phyloP scores from a whole-genome alignment of 2,797 vertebrate genomes.

The Vultur gryphus region DNA sequence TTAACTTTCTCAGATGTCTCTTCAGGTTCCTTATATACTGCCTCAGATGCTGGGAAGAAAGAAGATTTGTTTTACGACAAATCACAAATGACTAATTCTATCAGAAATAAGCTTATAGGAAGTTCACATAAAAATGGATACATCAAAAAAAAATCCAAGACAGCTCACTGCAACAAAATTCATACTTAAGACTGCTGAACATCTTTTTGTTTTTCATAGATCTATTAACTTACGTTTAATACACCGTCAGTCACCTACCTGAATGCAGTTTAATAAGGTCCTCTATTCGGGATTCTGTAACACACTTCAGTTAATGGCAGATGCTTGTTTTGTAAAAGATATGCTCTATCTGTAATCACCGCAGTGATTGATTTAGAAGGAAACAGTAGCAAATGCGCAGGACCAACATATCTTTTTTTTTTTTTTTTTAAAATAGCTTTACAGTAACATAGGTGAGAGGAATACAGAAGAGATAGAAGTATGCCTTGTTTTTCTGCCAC shows the following conservation, averaged over 20 bases:
- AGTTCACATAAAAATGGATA: neutral
- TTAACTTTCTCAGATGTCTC: constrained; percentile 74
- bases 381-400: neutral
- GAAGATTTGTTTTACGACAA: neutral
- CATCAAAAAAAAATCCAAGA: neutral
- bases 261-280: neutral
- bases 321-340: neutral
- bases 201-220: neutral
- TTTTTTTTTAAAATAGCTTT: no score
- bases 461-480: neutral
- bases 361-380: neutral
- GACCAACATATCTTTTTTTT: neutral
- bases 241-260: neutral
- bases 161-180: neutral
- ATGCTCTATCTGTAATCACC: neutral
- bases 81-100: neutral
- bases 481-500: neutral
- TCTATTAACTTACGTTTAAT: neutral
- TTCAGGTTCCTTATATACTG: constrained; percentile 29
- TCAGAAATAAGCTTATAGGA: neutral
- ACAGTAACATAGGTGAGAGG: neutral
- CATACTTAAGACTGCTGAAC: neutral
- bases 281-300: neutral
- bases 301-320: neutral
- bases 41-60: constrained; percentile 51